Conservation (phyloP, 2,113 vertebrate genomes). For the Chaenocephalus aceratus region DNA sequence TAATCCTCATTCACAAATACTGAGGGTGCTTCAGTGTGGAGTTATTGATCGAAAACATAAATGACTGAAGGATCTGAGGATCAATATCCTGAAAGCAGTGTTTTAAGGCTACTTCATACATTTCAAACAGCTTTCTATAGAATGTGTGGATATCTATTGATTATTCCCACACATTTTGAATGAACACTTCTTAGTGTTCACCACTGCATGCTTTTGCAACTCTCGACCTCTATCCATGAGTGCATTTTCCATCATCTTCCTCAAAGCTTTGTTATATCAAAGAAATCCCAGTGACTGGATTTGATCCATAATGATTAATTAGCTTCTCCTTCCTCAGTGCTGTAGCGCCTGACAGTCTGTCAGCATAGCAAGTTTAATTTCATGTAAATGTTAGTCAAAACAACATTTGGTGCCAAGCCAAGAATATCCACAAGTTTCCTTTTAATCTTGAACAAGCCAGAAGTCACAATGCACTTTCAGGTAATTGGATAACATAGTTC, state of each 20-base stretch:
- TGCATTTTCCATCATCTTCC: conserved; percentile 32
- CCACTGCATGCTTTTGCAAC: conserved; percentile 18
- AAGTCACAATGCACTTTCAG: conserved; percentile 19
- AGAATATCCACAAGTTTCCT: conserved; percentile 18
- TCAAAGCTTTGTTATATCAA: conserved; percentile 44
- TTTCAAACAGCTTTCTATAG: conserved; percentile 44
- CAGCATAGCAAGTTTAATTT: conserved; percentile 1
- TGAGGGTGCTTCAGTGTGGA: conserved; percentile 34
- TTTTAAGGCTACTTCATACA: conserved; percentile 41
- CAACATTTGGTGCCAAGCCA: conserved; percentile 1
- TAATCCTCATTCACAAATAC: conserved; percentile 54
- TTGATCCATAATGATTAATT: conserved; percentile 30
- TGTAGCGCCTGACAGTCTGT: not conserved
- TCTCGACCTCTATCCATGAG: conserved; percentile 4
- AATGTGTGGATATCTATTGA: conserved; percentile 52
- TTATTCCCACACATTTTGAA: conserved; percentile 48
- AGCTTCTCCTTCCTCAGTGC: not conserved
- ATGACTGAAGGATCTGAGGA: conserved; percentile 44
- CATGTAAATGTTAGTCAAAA: conserved; percentile 26
- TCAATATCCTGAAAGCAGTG: conserved; percentile 43
- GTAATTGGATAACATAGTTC: conserved; percentile 60
- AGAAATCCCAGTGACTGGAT: conserved; percentile 20
- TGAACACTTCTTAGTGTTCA: conserved; percentile 56
- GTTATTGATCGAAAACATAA: conserved; percentile 61
- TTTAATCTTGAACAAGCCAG: conserved; percentile 25